Conservation (phyloP, 2,888 invertebrate genomes). For the Eupelmus urozonus region DNA sequence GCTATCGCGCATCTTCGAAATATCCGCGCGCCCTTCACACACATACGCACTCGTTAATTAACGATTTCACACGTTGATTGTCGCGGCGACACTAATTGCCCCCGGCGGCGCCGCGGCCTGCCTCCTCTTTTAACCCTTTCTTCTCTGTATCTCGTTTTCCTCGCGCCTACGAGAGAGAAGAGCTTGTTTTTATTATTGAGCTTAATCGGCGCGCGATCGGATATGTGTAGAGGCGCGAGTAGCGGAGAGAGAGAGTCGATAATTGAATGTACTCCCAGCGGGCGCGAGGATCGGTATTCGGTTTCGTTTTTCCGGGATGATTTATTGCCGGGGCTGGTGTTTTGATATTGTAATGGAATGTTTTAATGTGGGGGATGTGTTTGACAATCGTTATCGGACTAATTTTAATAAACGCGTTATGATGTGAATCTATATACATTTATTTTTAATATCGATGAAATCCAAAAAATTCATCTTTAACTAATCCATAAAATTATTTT, state of each 20-base stretch:
- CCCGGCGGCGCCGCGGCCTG: slow-evolving; percentile 34
- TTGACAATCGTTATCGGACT: too few species aligned
- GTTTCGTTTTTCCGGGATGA: slow-evolving; percentile 52
- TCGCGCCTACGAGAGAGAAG: slow-evolving; percentile 24
- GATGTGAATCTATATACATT: too few species aligned
- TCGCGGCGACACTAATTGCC: slow-evolving; percentile 63
- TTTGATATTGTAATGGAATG: neutral
- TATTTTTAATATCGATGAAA: too few species aligned
- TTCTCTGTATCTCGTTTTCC: neutral
- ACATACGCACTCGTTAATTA: too few species aligned
- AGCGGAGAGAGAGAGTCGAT: too few species aligned
- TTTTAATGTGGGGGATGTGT: neutral
- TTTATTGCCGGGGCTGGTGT: slow-evolving; percentile 9
- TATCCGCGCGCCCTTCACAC: slow-evolving; percentile 29
- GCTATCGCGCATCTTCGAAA: slow-evolving; percentile 27
- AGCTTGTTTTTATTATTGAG: slow-evolving; percentile 64
- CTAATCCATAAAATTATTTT: too few species aligned
- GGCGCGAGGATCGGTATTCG: too few species aligned
- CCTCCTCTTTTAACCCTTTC: slow-evolving; percentile 10
- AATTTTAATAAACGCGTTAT: too few species aligned
- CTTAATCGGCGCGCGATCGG: slow-evolving; percentile 60
- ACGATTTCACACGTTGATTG: slow-evolving; percentile 61
- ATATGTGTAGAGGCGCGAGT: slow-evolving; percentile 33
- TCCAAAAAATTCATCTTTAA: too few species aligned
- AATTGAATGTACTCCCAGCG: slow-evolving; percentile 29